Conservation (phyloP, 1,140 invertebrate species). For the Drosophila fuyamai region DNA sequence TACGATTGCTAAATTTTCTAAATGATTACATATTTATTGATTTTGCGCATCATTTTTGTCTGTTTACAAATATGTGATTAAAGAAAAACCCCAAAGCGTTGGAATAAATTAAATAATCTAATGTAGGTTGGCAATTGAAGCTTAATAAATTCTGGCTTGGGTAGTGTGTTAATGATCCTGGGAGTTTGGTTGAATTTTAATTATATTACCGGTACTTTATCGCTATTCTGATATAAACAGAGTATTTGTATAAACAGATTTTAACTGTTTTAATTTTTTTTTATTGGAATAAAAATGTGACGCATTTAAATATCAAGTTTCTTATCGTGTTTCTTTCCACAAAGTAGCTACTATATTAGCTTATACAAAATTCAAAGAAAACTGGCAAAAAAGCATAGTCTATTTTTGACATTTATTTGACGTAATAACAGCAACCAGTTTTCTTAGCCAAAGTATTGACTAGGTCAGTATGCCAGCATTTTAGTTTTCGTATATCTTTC, state of each 20-base stretch:
- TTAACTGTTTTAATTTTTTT: not conserved
- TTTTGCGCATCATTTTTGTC: not conserved
- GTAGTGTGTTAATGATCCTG: not conserved
- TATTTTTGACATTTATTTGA: constrained; percentile 33
- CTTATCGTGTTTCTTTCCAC: not conserved
- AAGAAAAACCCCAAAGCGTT: constrained; percentile 1
- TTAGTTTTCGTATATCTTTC: constrained; percentile 16
- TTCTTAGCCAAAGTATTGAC: constrained; percentile 45
- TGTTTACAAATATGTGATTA: not conserved
- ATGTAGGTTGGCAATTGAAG: constrained; percentile 2
- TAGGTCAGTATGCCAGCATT: constrained; percentile 66
- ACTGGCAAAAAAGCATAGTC: constrained; percentile 8
- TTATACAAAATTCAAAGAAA: constrained; percentile 9
- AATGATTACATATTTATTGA: too few species aligned
- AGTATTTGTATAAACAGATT: not conserved
- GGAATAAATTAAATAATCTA: constrained; percentile 2
- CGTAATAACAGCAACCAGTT: constrained; percentile 54
- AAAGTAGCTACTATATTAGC: not conserved
- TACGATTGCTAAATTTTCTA: too few species aligned
- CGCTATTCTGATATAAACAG: not conserved
- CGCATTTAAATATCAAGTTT: not conserved
- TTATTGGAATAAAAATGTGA: not conserved
- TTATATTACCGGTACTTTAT: constrained; percentile 5
- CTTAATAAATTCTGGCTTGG: constrained; percentile 8
- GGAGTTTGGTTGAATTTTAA: not conserved